phyloP scores from a whole-genome alignment of 2,888 invertebrate genomes.

The Dryomyza anilis region DNA sequence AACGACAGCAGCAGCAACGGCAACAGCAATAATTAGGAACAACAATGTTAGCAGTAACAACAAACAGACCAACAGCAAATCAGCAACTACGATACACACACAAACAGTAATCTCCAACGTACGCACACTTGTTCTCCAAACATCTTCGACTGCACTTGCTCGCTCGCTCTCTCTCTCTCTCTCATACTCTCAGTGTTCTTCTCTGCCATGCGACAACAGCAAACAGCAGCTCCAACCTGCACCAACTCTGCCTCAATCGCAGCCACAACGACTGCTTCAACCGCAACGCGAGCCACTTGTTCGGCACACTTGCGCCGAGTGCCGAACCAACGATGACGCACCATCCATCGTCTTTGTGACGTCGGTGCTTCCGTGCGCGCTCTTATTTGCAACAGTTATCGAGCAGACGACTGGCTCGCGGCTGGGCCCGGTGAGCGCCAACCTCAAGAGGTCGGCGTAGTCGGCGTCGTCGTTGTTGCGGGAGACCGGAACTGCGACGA shows the following conservation, averaged over 20 bases:
- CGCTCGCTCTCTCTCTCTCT: background rate
- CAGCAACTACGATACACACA: conserved; percentile 6
- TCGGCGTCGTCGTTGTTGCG: no score
- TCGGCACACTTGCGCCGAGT: no score
- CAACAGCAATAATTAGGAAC: conserved; percentile 4
- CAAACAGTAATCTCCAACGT: background rate
- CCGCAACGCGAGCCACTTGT: no score
- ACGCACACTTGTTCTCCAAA: background rate
- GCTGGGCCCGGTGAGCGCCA: no score
- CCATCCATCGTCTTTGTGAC: background rate
- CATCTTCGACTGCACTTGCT: background rate
- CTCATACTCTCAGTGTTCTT: no score
- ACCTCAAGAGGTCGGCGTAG: no score
- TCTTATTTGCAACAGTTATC: background rate
- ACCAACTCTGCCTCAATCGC: no score
- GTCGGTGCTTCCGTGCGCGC: background rate
- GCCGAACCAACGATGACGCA: background rate
- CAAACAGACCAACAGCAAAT: conserved; percentile 3
- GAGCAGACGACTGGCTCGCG: background rate
- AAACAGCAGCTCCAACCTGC: no score
- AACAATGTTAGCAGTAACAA: background rate
- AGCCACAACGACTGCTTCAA: background rate
- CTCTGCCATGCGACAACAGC: no score
- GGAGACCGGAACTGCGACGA: no score
- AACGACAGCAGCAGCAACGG: conserved; percentile 2